These are phyloP conservation scores for Drosophila imparisetae DNA, from an alignment of 2,888 invertebrate species.

Conservation along the genomic window DNA sequence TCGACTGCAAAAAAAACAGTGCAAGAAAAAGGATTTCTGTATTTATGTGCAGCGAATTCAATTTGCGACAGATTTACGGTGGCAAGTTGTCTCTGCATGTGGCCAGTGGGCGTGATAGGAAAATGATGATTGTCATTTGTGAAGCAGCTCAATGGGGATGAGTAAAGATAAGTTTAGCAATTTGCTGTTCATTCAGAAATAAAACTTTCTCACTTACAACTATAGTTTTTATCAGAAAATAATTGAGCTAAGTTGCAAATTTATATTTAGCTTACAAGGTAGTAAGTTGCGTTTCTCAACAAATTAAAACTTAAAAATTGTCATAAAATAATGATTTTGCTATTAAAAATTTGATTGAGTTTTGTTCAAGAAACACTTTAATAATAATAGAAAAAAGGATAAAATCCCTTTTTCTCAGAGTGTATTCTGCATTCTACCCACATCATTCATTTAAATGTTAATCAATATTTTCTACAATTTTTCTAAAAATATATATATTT, in stretches of 20 bases:
- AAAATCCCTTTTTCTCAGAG: neutral
- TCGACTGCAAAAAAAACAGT: constrained; percentile 7
- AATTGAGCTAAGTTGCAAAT: neutral
- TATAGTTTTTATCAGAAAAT: neutral
- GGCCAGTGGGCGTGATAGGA: constrained; percentile 22
- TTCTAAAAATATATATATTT: neutral
- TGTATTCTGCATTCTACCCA: neutral
- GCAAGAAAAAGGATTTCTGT: constrained; percentile 19
- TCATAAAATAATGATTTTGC: neutral
- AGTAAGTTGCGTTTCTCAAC: too few relatives aligned
- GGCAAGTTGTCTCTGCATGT: constrained; percentile 2
- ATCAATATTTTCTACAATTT: neutral
- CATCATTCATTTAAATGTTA: neutral
- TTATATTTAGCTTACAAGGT: neutral
- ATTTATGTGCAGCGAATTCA: constrained; percentile 32
- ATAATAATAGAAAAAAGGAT: neutral
- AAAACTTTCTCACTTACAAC: neutral
- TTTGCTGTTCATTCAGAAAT: neutral
- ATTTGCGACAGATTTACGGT: constrained; percentile 18
- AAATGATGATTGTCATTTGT: constrained; percentile 28
- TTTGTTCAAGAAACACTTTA: neutral
- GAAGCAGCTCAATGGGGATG: neutral
- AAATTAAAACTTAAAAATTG: too few relatives aligned
- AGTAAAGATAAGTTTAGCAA: neutral
- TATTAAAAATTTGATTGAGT: neutral